Evolutionary conservation across 1,140 invertebrate genomes (phyloP).

Genomic region (Camponotus vicinus): DNA sequence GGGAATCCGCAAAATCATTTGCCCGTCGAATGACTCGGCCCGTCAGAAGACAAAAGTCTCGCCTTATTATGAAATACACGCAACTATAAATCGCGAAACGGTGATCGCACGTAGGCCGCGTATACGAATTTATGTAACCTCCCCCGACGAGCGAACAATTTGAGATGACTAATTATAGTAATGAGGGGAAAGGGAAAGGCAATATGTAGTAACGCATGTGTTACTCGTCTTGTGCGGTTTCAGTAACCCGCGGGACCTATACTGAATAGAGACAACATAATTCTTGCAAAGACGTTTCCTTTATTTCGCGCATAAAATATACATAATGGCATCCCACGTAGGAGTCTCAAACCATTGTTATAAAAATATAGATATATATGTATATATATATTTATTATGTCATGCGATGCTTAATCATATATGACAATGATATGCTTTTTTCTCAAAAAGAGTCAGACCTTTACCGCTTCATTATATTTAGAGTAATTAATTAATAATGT

Average conservation of each 20-base stretch:
- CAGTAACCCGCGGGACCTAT: constrained; percentile 46
- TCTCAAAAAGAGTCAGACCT: constrained; percentile 56
- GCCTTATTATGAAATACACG: constrained; percentile 50
- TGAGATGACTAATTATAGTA: constrained; percentile 75
- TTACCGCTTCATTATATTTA: constrained; percentile 40
- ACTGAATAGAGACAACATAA: constrained; percentile 64
- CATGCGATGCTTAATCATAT: constrained; percentile 76
- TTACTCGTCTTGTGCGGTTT: constrained; percentile 13
- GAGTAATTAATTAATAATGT: constrained; percentile 32
- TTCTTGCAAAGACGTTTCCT: constrained; percentile 80
- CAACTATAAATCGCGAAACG: constrained; percentile 65
- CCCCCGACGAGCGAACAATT: constrained; percentile 67
- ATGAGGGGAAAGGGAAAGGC: constrained; percentile 75
- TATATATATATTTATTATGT: constrained; percentile 71
- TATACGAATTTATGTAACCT: constrained; percentile 71
- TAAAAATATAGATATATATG: constrained; percentile 75
- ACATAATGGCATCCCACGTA: constrained; percentile 84
- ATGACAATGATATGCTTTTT: constrained; percentile 55
- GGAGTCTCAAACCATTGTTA: constrained; percentile 83
- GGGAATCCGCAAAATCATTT: constrained; percentile 63
- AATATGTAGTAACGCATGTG: constrained; percentile 60
- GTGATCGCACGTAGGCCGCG: constrained; percentile 58
- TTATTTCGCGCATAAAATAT: constrained; percentile 85
- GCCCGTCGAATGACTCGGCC: constrained; percentile 51
- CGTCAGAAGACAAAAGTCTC: constrained; percentile 12